A percentile compares a stretch with the other conserved stretches of the same genome.
These are phyloP conservation scores for Diloba caeruleocephala DNA, from an alignment of 2,888 invertebrate genomes.

Conservation along the genomic window DNA sequence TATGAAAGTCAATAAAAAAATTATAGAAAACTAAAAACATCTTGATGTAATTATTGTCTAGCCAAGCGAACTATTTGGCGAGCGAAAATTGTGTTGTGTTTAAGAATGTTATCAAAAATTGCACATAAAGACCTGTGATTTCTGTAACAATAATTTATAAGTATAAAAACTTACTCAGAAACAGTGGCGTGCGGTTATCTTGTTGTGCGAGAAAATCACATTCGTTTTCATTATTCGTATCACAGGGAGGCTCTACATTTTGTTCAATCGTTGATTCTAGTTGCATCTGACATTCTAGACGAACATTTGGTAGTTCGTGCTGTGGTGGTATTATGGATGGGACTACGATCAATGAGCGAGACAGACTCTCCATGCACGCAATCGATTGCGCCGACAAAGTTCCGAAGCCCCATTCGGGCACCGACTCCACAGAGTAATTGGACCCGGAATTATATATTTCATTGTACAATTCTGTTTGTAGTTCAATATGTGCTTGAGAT, in stretches of 20 bases:
- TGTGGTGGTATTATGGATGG: constrained; percentile 21
- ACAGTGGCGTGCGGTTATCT: neutral
- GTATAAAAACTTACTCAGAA: constrained; percentile 25
- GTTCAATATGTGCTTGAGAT: neutral
- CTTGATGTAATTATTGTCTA: too few relatives aligned
- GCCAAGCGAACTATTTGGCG: too few relatives aligned
- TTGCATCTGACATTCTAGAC: neutral
- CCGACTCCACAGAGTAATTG: constrained; percentile 4
- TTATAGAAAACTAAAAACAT: too few relatives aligned
- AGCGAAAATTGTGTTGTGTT: too few relatives aligned
- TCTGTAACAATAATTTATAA: neutral
- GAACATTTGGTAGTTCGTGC: neutral
- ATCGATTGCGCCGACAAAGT: constrained; percentile 4
- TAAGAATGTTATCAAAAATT: neutral
- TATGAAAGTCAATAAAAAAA: too few relatives aligned
- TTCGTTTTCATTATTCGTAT: constrained; percentile 2
- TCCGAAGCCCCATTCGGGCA: neutral
- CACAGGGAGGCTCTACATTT: constrained; percentile 5
- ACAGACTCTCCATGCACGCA: constrained; percentile 15
- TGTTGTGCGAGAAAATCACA: constrained; percentile 5
- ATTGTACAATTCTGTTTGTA: constrained; percentile 22
- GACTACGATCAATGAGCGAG: constrained; percentile 17
- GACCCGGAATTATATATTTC: constrained; percentile 22
- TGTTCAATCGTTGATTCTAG: neutral
- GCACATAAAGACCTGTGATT: neutral